phyloP scores from a whole-genome alignment of 2,113 vertebrate species.

The Melanotaenia duboulayi region DNA sequence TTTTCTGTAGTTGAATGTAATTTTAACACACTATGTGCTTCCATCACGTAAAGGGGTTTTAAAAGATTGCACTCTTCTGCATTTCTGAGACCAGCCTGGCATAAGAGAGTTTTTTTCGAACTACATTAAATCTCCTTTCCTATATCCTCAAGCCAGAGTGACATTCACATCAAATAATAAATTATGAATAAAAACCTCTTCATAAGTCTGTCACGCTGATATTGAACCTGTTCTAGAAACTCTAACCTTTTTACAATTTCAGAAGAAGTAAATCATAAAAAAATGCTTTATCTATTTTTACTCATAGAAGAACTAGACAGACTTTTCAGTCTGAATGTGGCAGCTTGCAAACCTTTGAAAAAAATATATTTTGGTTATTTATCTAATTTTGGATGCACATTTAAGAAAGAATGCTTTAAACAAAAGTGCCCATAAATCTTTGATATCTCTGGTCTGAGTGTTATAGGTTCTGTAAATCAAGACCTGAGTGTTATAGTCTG shows the following conservation, averaged over 20 bases:
- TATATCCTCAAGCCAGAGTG: not conserved
- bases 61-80: not conserved
- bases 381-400: no score
- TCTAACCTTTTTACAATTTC: not conserved
- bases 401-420: no score
- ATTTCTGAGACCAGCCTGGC: no score
- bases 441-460: not conserved
- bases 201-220: not conserved
- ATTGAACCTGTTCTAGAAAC: not conserved
- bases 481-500: slow-evolving; percentile 1
- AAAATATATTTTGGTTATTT: not conserved
- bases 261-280: not conserved
- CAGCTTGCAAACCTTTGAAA: not conserved
- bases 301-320: no score
- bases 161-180: not conserved
- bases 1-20: not conserved
- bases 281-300: no score
- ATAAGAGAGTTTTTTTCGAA: no score
- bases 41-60: not conserved
- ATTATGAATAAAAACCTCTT: not conserved
- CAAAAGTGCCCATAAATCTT: not conserved
- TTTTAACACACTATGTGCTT: not conserved
- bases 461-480: slow-evolving; percentile 6
- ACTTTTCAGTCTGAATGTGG: no score
- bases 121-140: no score